Evolutionary conservation across 2,113 vertebrate species (phyloP).

Genomic region (Circaetus cinerascens): DNA sequence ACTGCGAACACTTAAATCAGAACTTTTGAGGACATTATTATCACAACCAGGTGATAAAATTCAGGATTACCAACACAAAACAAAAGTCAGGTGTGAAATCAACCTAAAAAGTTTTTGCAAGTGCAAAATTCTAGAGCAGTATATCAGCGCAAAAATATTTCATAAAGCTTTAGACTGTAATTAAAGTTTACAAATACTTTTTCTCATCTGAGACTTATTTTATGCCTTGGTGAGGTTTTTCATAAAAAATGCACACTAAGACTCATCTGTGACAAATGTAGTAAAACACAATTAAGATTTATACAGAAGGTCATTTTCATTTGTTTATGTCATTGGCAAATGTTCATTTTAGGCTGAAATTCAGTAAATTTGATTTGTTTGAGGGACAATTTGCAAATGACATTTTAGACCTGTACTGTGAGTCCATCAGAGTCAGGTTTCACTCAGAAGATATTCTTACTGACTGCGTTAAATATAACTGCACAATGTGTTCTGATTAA

Average conservation of each 20-base stretch:
- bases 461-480: not conserved
- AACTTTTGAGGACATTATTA: not conserved
- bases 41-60: not conserved
- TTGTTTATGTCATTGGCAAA: not conserved
- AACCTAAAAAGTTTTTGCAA: not conserved
- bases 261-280: not conserved
- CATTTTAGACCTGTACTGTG: not conserved
- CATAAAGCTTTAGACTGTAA: not conserved
- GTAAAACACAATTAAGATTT: not conserved
- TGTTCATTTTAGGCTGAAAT: not conserved
- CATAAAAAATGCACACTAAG: not conserved
- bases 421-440: not conserved
- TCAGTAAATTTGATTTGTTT: not conserved
- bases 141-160: not conserved
- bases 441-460: not conserved
- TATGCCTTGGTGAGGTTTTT: not conserved
- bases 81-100: not conserved
- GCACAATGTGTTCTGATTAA: not conserved
- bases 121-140: not conserved
- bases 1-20: not conserved
- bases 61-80: not conserved
- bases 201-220: not conserved
- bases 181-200: not conserved
- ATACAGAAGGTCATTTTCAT: not conserved
- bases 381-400: not conserved